Evolutionary conservation across 2,797 vertebrate species (phyloP), one percentile per base, ranked within the genome.

Genomic region (Champsocephalus gunnari): DNA sequence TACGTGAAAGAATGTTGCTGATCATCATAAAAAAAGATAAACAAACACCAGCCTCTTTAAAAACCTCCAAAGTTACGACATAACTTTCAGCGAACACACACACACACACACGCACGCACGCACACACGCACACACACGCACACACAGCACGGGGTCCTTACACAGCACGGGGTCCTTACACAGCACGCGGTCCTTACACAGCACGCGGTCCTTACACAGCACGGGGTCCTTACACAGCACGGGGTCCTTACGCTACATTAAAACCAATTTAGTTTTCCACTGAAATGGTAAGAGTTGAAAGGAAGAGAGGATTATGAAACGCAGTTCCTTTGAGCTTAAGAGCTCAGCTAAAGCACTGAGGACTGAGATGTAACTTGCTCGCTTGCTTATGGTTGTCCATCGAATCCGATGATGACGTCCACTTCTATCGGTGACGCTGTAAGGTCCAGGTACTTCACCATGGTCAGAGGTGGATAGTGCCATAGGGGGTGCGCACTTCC

Each of bases 241-340:
- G 24, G 24, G 41, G 54, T 28, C 55, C 55, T 73, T 14, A 57
- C 13, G 51, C 5, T 14, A 48, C 0, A 14, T 53, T 1, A 3
- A 34, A 49, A 60, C 50, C 28, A 45, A 38, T 6, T 11, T 0
- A 44, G 21, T 60, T 78, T 74, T 63, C 47, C 34, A 48, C 55
- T 55, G n/a, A 61, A 77, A 28, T 70, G 54, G 43, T 60, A n/a
- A 70, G 13, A 44, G 41, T 53, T 71, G 17, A 81, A 71, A 65
- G 56, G 43, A 45, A 56, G 45, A 44, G 44, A 48, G 21, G 34
- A 44, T 55, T 1, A 5, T 34, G 55, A 21, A 17, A 58, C 9
- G 5, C 3, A 9, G 6, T 21, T 56, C 44, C 49, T 75, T 53
- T 75, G 66, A 77, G 63, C 50, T 62, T 10, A 17, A 28, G 28